A percentile compares a stretch with the other conserved stretches of the same genome.
These are phyloP conservation scores for Lordiphosa stackelbergi DNA, from an alignment of 1,140 invertebrate species.

Conservation along the genomic window DNA sequence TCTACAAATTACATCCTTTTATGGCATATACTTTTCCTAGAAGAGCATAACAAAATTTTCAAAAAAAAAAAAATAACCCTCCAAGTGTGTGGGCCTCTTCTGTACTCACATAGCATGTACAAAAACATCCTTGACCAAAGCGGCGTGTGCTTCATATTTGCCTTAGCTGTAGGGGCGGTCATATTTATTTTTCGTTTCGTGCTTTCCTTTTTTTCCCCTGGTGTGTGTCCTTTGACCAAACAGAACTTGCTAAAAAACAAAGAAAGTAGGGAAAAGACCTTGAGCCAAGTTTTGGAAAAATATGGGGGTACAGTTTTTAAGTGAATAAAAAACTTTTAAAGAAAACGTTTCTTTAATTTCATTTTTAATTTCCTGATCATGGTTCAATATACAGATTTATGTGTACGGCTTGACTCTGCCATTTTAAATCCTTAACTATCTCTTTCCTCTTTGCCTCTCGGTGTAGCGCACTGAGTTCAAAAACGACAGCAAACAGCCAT, in stretches of 20 bases:
- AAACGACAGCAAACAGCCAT: slow-evolving; percentile 31
- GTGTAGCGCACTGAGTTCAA: neutral
- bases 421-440: neutral
- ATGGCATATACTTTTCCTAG: neutral
- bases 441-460: neutral
- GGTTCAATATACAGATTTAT: too few species aligned
- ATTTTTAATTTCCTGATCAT: too few species aligned
- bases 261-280: slow-evolving; percentile 6
- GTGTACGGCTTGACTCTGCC: too few species aligned
- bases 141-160: slow-evolving; percentile 42
- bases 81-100: slow-evolving; percentile 2
- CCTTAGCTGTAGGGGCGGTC: slow-evolving; percentile 11
- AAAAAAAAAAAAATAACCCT: neutral
- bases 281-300: slow-evolving; percentile 1
- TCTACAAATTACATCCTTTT: slow-evolving; percentile 1
- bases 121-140: slow-evolving; percentile 29
- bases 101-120: slow-evolving; percentile 15
- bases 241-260: slow-evolving; percentile 7
- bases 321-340: too few species aligned
- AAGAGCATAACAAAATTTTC: neutral
- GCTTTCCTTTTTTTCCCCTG: neutral
- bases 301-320: slow-evolving; percentile 1
- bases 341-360: too few species aligned
- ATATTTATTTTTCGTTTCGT: slow-evolving; percentile 28
- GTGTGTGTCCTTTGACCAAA: slow-evolving; percentile 20